Base-by-base conservation (phyloP, 2,888 invertebrate genomes). In the Physocephala rufipes region DNA sequence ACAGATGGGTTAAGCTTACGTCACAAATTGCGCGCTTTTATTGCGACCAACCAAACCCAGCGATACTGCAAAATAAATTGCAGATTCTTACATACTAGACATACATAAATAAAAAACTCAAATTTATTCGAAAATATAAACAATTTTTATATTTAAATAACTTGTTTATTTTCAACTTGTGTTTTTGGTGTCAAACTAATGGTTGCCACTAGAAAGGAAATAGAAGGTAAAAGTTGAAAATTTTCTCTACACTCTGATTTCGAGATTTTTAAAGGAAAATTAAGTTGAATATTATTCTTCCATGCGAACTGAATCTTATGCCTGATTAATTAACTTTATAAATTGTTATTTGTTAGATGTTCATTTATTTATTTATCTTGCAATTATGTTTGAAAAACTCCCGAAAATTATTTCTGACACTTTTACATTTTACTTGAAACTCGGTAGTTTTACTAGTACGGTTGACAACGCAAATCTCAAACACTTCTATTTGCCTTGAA, bases 171-270 rank as follows among this genome's bases (percentile, higher is more conserved):
- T 24, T 16, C 59, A 68, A 68, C 61, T 51, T 36, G 43, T n/a
- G n/a, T 26, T 36, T 43, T 43, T 49, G 19, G 19, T 24, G 26
- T 49, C 64, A 47, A 30, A 45, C 55, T 4, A 55, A 45, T 58
- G 43, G 43, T n/a, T 58, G 13, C 5, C 43, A 45, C 26, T 24
- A 58, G 58, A 26, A 64, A 43, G 9, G 21, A 69, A 63, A 68
- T n/a, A 70, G 67, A 68, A 49, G 61, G 58, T 15, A 58, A 55
- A 55, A 51, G 64, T 67, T 61, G 36, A 76, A 82, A 83, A 82
- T 83, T 83, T 83, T 83, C 82, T 83, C 82, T 83, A 83, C 82
- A 83, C 82, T 83, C 82, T 82, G 82, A 81, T 83, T 82, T 82
- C 24, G 5, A 58, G 21, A 58, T 15, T 58, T 55, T 58, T 58